These are phyloP conservation scores for Brachyhypopomus occidentalis DNA, from an alignment of 2,113 vertebrate genomes.

Conservation along the genomic window DNA sequence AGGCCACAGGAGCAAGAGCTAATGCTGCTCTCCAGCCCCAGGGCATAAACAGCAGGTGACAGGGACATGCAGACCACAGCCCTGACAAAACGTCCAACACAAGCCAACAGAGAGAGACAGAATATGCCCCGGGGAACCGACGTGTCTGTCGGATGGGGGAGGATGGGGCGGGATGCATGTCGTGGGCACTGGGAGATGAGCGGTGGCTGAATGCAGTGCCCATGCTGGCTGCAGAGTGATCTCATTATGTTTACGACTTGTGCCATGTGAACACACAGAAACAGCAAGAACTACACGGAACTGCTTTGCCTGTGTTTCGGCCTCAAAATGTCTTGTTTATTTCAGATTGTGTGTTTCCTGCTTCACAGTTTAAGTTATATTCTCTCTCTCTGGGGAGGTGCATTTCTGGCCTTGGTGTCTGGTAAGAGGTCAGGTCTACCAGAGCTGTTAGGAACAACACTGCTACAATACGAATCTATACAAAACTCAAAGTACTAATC, in stretches of 20 bases:
- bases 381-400: neutral
- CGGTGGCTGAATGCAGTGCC: neutral
- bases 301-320: too few relatives aligned
- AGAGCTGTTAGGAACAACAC: too few relatives aligned
- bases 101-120: slow-evolving; percentile 20
- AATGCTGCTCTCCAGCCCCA: slow-evolving; percentile 16
- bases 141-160: neutral
- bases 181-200: slow-evolving; percentile 7
- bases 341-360: neutral
- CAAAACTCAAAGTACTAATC: too few relatives aligned
- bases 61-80: slow-evolving; percentile 26
- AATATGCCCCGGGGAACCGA: slow-evolving; percentile 14
- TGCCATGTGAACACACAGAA: neutral
- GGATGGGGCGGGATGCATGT: slow-evolving; percentile 19
- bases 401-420: neutral
- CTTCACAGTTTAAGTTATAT: neutral
- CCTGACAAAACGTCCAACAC: slow-evolving; percentile 27
- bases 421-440: too few relatives aligned
- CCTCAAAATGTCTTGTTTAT: neutral
- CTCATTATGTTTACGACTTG: slow-evolving; percentile 19
- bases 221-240: neutral
- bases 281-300: neutral
- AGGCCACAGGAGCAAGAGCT: slow-evolving; percentile 26
- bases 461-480: too few relatives aligned
- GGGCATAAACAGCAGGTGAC: slow-evolving; percentile 41